These are phyloP conservation scores for Microplitis manilae DNA, from an alignment of 2,888 invertebrate genomes.

Conservation along the genomic window DNA sequence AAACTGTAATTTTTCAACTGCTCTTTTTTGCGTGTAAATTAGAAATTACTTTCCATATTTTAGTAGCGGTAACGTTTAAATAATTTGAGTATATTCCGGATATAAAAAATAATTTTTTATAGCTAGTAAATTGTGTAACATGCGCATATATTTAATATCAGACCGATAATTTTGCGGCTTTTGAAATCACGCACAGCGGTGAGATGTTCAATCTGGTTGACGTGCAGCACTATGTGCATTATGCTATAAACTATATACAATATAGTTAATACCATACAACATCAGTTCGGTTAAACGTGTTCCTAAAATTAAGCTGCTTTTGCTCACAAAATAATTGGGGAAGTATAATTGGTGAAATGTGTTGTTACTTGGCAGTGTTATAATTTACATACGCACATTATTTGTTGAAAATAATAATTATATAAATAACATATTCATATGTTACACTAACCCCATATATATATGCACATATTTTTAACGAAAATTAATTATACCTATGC, in stretches of 20 bases:
- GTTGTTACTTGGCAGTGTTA: not conserved
- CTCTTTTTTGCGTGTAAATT: too few species aligned
- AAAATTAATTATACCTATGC: not conserved
- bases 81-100: not conserved
- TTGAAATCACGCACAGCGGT: slow-evolving; percentile 26
- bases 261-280: slow-evolving; percentile 29
- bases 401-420: not conserved
- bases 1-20: too few species aligned
- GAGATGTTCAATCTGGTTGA: not conserved
- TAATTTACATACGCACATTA: not conserved
- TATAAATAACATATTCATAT: not conserved
- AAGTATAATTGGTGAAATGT: slow-evolving; percentile 36
- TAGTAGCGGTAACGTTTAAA: too few species aligned
- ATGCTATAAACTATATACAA: slow-evolving; percentile 5
- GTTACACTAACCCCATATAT: not conserved
- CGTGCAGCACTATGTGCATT: not conserved
- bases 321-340: slow-evolving; percentile 41
- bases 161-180: slow-evolving; percentile 15
- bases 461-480: not conserved
- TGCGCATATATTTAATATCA: slow-evolving; percentile 16
- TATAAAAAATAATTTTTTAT: not conserved
- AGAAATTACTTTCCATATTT: too few species aligned
- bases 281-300: slow-evolving; percentile 12
- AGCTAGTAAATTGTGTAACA: not conserved
- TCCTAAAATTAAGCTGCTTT: slow-evolving; percentile 42